Evolutionary conservation across 2,113 vertebrate genomes (phyloP), one percentile per base, ranked within the genome.

Genomic region (Todiramphus saurophagus): DNA sequence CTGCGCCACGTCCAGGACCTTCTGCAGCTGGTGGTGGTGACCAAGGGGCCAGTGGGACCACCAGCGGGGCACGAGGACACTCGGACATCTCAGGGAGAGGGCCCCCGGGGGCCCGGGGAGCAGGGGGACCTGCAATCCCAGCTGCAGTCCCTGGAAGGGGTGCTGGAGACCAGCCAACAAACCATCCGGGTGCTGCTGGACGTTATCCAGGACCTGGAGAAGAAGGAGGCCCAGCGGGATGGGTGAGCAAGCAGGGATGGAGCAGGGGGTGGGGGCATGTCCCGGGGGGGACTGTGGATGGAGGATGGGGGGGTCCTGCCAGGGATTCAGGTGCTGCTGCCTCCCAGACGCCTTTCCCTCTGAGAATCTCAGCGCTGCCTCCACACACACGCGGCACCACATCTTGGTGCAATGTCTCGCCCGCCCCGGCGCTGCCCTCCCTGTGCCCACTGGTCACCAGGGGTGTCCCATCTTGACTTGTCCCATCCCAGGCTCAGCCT

Each of bases 191-290:
- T 99, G 93, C 98, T 99, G 93, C 98, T 99, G 97, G 98, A 98
- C 12, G 98, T 99, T 94, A 99, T 99, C 97, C 98, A 99, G 98
- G 98, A 99, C 97, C 97, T 99, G 96, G 98, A 99, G 97, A 99
- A 98, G 98, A 99, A 98, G 96, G 98, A 99, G 94, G 98, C 98
- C 3, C 98, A 98, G 93, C 92, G 98, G 94, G 98, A 99, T 0
- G 98, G 98, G 98, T 99, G 97, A 99, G 98, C 67, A 44, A 41
- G 16, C 25, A 0, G 51, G 55, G 17, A 28, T 1, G 3, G 50
- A 35, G 4, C 0, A 1, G 13, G 11, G 11, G 13, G 1, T 15
- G 9, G 17, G 35, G 6, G 0, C 1, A 4, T 31, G 30, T 14
- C 16, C 11, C 33, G 39, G 1, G 5, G 8, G 23, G 19, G 8